Evolutionary conservation across 1,140 invertebrate species (phyloP).

Genomic region (Luehdorfia chinensis): DNA sequence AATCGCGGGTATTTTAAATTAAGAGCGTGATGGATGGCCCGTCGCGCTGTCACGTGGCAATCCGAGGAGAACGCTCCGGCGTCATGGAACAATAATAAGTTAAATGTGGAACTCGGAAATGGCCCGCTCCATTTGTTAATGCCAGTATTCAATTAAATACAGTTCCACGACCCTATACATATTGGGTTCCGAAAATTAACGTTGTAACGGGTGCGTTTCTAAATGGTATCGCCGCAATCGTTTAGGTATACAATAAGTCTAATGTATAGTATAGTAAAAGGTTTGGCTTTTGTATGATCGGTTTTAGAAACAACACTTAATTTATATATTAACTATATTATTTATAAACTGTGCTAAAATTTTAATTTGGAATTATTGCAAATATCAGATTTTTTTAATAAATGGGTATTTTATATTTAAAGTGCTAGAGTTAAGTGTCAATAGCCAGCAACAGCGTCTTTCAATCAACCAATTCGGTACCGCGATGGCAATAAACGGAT

Average conservation of each 20-base stretch:
- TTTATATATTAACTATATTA: too few relatives aligned
- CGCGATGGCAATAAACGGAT: constrained; percentile 43
- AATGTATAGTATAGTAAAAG: constrained; percentile 2
- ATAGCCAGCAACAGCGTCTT: too few relatives aligned
- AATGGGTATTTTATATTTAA: too few relatives aligned
- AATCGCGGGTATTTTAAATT: constrained; percentile 73
- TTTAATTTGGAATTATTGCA: too few relatives aligned
- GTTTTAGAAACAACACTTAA: neutral
- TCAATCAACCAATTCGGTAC: constrained; percentile 40
- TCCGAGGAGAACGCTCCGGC: constrained; percentile 46
- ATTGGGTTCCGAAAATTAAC: constrained; percentile 58
- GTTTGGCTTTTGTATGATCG: neutral
- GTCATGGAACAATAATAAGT: constrained; percentile 69
- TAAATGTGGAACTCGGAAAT: constrained; percentile 70
- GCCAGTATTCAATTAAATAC: constrained; percentile 73
- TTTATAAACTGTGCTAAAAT: neutral
- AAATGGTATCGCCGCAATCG: constrained; percentile 5
- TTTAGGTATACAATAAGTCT: constrained; percentile 14
- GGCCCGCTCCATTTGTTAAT: constrained; percentile 71
- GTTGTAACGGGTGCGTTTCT: constrained; percentile 24
- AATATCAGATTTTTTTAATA: too few relatives aligned
- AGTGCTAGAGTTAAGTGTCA: too few relatives aligned
- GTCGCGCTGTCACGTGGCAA: constrained; percentile 57
- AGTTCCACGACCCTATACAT: constrained; percentile 65
- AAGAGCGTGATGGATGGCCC: constrained; percentile 72